phyloP scores from a whole-genome alignment of 2,888 invertebrate species.

The Brachypalpus laphriformis region DNA sequence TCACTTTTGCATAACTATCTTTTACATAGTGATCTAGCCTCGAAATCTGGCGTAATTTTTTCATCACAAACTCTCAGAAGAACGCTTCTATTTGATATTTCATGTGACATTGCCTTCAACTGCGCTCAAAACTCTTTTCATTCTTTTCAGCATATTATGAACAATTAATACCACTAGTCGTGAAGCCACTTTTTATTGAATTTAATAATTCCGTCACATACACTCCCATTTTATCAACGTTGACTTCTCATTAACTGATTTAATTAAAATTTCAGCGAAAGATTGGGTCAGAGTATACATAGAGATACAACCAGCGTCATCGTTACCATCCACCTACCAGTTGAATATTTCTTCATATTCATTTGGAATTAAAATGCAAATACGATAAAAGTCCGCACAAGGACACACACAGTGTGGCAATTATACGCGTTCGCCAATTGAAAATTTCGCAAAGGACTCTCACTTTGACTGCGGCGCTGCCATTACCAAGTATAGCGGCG shows the following conservation, averaged over 20 bases:
- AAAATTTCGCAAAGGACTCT: slow-evolving; percentile 39
- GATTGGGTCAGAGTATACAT: not conserved
- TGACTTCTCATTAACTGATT: slow-evolving; percentile 1
- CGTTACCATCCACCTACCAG: not conserved
- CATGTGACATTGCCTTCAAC: too few species aligned
- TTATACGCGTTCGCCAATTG: slow-evolving; percentile 48
- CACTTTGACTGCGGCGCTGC: not conserved
- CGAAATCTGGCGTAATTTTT: too few species aligned
- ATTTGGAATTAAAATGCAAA: slow-evolving; percentile 28
- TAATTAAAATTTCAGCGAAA: slow-evolving; percentile 23
- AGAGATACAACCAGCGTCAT: not conserved
- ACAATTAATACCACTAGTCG: not conserved
- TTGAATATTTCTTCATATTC: slow-evolving; percentile 34
- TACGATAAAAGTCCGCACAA: slow-evolving; percentile 25
- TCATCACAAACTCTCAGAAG: too few species aligned
- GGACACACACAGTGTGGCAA: slow-evolving; percentile 41
- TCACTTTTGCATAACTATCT: too few species aligned
- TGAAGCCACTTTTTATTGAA: not conserved
- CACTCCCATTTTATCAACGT: not conserved
- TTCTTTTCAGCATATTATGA: not conserved
- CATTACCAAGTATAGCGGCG: not conserved
- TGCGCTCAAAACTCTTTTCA: too few species aligned
- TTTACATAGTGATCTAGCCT: too few species aligned
- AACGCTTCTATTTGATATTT: too few species aligned
- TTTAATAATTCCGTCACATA: not conserved